phyloP scores from a whole-genome alignment of 2,888 invertebrate species.

The Colostygia pectinataria region DNA sequence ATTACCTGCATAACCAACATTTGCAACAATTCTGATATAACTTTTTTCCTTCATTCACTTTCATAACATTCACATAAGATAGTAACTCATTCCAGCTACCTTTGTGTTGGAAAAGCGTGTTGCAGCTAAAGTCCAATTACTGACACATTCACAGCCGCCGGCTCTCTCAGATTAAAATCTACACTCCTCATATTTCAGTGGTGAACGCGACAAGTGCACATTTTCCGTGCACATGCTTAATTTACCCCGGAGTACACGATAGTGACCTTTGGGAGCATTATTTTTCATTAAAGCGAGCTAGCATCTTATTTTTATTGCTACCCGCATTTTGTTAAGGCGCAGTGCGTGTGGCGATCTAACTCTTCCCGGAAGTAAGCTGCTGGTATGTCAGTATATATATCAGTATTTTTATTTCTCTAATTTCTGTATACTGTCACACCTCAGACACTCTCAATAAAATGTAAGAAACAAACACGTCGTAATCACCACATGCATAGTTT shows the following conservation, averaged over 20 bases:
- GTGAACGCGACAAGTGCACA: conserved; percentile 35
- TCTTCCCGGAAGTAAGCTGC: no score
- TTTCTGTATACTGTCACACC: no score
- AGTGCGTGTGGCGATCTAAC: neutral
- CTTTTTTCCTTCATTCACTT: no score
- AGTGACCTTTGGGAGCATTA: conserved; percentile 45
- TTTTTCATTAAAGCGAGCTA: conserved; percentile 56
- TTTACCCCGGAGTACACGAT: conserved; percentile 21
- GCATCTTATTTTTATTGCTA: conserved; percentile 54
- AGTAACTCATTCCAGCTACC: neutral
- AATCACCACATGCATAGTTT: no score
- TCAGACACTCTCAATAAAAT: no score
- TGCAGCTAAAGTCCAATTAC: conserved; percentile 13
- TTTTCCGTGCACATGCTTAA: conserved; percentile 33
- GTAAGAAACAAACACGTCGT: no score
- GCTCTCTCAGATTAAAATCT: conserved; percentile 30
- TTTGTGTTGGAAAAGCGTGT: neutral
- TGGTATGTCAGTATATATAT: no score
- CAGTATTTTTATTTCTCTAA: no score
- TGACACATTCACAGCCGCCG: conserved; percentile 9
- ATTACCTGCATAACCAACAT: no score
- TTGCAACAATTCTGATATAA: no score
- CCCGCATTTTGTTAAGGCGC: conserved; percentile 30
- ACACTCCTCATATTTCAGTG: conserved; percentile 25
- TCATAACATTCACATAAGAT: no score